Percentiles rank a stretch among this genome's conserved stretches.
Evolutionary conservation across 2,113 vertebrate genomes (phyloP).

Genomic region (Tachysurus vachellii): DNA sequence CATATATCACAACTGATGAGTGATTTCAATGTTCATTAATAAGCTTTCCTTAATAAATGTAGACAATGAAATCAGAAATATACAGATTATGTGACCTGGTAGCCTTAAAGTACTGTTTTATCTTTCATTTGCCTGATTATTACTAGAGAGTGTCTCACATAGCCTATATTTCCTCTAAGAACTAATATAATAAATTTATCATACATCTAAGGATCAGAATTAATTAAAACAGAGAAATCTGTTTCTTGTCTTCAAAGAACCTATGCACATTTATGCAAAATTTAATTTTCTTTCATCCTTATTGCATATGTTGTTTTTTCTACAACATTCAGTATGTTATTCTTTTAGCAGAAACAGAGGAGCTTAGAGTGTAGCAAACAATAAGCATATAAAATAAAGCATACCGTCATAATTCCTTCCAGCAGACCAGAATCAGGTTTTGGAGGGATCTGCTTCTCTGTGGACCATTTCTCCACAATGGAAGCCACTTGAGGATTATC

Average conservation of each 20-base stretch:
- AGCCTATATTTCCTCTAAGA: background rate
- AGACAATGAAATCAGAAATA: conserved; percentile 40
- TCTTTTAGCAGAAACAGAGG: background rate
- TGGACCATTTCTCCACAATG: conserved; percentile 96
- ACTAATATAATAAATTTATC: background rate
- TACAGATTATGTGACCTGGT: conserved; percentile 2
- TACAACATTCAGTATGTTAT: background rate
- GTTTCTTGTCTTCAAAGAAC: background rate
- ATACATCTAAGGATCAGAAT: background rate
- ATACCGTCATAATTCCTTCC: conserved; percentile 97
- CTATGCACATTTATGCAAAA: background rate
- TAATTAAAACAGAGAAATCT: background rate
- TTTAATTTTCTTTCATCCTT: background rate
- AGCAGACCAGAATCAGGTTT: conserved; percentile 89
- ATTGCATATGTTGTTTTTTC: too few species aligned
- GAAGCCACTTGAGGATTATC: conserved; percentile 92
- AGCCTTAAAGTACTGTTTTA: conserved; percentile 13
- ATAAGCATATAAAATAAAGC: conserved; percentile 35
- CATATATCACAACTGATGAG: conserved; percentile 17
- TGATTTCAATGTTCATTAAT: conserved; percentile 32
- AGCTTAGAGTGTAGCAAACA: background rate
- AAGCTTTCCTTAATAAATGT: conserved; percentile 33
- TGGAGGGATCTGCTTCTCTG: conserved; percentile 85
- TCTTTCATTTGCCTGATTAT: background rate
- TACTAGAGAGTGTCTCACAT: conserved; percentile 3